Percentiles rank a stretch among this genome's conserved stretches.
Conservation (phyloP, 2,888 invertebrate species). For the Trissolcus japonicus region DNA sequence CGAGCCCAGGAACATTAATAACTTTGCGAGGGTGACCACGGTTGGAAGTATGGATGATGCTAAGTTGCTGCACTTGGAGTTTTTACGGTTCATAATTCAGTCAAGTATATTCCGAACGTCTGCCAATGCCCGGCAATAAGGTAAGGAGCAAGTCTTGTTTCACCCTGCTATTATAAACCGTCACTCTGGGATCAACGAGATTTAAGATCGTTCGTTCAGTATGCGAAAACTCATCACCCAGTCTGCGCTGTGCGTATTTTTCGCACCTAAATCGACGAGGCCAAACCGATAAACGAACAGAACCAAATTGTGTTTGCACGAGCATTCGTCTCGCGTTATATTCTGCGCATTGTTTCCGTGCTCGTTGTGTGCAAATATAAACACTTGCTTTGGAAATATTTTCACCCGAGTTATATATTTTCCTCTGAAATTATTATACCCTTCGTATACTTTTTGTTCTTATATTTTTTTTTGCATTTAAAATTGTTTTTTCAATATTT, state of each 20-base stretch:
- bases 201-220: constrained; percentile 66
- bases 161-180: constrained; percentile 66
- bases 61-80: constrained; percentile 66
- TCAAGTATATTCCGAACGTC: constrained; percentile 75
- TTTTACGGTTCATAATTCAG: constrained; percentile 76
- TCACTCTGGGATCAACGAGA: constrained; percentile 64
- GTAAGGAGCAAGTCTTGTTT: constrained; percentile 53
- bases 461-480: too few relatives aligned
- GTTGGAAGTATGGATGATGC: constrained; percentile 68
- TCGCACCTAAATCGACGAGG: constrained; percentile 51
- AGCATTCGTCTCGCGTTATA: constrained; percentile 43
- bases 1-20: constrained; percentile 71
- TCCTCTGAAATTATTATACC: too few relatives aligned
- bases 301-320: constrained; percentile 50
- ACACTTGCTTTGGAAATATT: not conserved
- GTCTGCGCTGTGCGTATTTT: constrained; percentile 49
- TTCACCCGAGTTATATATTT: constrained; percentile 8
- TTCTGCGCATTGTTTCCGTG: constrained; percentile 25
- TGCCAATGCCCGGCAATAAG: constrained; percentile 71
- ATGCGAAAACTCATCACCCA: constrained; percentile 70
- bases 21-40: constrained; percentile 73
- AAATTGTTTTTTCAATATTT: not conserved
- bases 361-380: too few relatives aligned
- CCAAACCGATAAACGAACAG: constrained; percentile 48
- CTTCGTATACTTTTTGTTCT: too few relatives aligned